phyloP scores from a whole-genome alignment of 1,140 invertebrate genomes.

The Pollicipes pollicipes region DNA sequence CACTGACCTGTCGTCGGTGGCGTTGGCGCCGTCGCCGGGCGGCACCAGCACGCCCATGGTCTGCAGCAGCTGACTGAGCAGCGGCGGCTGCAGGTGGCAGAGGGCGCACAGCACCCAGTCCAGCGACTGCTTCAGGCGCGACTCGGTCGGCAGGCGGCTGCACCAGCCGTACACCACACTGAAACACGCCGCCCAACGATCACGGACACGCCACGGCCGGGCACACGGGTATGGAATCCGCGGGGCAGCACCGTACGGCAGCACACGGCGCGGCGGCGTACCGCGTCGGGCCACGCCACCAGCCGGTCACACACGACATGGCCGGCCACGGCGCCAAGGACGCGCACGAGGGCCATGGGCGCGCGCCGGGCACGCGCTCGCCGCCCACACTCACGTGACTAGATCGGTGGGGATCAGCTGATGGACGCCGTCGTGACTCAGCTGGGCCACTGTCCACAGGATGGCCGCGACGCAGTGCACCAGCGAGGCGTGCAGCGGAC shows the following conservation, averaged over 20 bases:
- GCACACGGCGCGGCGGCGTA: too few species aligned
- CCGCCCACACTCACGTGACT: constrained; percentile 41
- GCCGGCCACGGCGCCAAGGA: too few species aligned
- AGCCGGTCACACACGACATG: too few species aligned
- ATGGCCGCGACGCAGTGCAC: constrained; percentile 56
- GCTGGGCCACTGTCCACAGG: constrained; percentile 49
- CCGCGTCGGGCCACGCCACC: too few species aligned
- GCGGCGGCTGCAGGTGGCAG: constrained; percentile 56
- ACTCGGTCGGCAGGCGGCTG: constrained; percentile 38
- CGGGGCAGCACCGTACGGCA: too few species aligned
- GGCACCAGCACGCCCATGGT: constrained; percentile 45
- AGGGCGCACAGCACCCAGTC: constrained; percentile 63
- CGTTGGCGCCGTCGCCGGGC: constrained; percentile 33
- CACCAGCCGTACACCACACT: constrained; percentile 58
- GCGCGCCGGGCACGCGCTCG: too few species aligned
- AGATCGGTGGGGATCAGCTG: constrained; percentile 44
- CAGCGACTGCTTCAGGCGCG: constrained; percentile 52
- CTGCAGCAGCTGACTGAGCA: constrained; percentile 52
- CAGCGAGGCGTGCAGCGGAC: constrained; percentile 30
- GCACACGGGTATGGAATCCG: too few species aligned
- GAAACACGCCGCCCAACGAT: too few species aligned
- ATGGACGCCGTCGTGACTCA: constrained; percentile 46
- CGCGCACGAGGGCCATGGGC: too few species aligned
- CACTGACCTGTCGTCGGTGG: constrained; percentile 35
- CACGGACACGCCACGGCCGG: too few species aligned